Percentiles rank a stretch among this genome's conserved stretches.
These are phyloP conservation scores for Acipenser oxyrinchus DNA, from an alignment of 2,797 vertebrate species.

Conservation along the genomic window DNA sequence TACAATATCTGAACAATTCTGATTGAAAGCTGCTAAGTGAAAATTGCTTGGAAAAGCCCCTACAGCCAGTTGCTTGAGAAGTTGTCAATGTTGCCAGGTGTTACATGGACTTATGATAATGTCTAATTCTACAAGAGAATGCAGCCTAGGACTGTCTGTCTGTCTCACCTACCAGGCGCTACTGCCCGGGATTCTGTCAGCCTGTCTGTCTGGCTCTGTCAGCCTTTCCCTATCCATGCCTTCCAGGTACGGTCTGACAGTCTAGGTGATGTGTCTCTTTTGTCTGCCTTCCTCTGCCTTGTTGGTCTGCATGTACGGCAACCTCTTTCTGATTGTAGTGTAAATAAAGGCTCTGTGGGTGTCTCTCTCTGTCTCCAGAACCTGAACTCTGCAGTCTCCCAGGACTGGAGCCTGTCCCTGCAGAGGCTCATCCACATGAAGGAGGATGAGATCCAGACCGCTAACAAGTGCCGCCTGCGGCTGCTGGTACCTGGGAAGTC, in stretches of 20 bases:
- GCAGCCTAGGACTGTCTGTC: not conserved
- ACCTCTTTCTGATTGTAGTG: not conserved
- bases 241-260: not conserved
- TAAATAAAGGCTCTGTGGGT: conserved; percentile 8
- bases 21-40: no score
- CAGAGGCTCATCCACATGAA: conserved; percentile 90
- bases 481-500: conserved; percentile 86
- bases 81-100: no score
- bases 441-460: conserved; percentile 90
- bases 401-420: conserved; percentile 91
- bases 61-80: no score
- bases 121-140: no score
- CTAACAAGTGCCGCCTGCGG: conserved; percentile 89
- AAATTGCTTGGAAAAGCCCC: no score
- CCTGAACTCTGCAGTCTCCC: conserved; percentile 87
- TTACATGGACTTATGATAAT: no score
- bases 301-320: conserved; percentile 12
- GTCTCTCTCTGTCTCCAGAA: conserved; percentile 58
- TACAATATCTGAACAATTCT: no score
- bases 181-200: not conserved
- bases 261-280: not conserved
- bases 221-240: conserved; percentile 30
- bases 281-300: conserved; percentile 15
- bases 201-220: conserved; percentile 17
- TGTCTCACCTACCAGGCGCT: not conserved